These are phyloP conservation scores for Dysidea cf. avara DNA, from an alignment of 37 sponge, comb jelly and placozoan genomes.

Conservation along the genomic window DNA sequence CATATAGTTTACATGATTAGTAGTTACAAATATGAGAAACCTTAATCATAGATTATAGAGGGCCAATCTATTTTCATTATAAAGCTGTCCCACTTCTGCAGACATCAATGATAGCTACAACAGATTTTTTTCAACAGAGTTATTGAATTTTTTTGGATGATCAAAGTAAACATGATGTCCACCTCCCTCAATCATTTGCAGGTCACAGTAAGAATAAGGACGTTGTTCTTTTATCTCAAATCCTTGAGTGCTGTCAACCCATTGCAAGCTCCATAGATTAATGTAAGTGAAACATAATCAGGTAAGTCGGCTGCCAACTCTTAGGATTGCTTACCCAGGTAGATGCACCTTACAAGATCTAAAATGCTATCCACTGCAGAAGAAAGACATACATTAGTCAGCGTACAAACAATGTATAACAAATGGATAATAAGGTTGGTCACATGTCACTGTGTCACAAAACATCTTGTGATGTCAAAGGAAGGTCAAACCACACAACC, in stretches of 20 bases:
- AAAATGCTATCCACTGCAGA: constrained; percentile 62
- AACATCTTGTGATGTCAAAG: too few relatives aligned
- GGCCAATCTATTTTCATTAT: too few relatives aligned
- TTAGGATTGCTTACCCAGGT: constrained; percentile 43
- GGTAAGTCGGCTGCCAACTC: constrained; percentile 9
- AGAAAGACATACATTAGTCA: neutral
- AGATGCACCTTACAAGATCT: constrained; percentile 20
- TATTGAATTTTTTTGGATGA: constrained; percentile 17
- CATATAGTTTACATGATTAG: too few relatives aligned
- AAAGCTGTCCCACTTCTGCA: too few relatives aligned
- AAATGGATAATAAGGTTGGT: too few relatives aligned
- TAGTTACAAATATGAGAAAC: too few relatives aligned
- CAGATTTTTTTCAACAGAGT: constrained; percentile 11
- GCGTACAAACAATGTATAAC: too few relatives aligned
- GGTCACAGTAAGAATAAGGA: neutral
- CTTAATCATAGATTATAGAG: too few relatives aligned
- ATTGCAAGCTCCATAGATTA: constrained; percentile 49
- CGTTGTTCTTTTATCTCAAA: constrained; percentile 3
- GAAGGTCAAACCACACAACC: too few relatives aligned
- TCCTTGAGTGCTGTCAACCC: constrained; percentile 34
- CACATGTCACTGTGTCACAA: too few relatives aligned
- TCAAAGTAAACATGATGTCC: constrained; percentile 32
- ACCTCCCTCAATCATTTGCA: constrained; percentile 15
- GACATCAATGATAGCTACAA: too few relatives aligned
- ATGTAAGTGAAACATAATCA: constrained; percentile 47